A percentile compares a stretch with the other conserved stretches of the same genome.
These are phyloP conservation scores for Ischnus inquisitorius DNA, from an alignment of 2,888 invertebrate genomes.

Conservation along the genomic window DNA sequence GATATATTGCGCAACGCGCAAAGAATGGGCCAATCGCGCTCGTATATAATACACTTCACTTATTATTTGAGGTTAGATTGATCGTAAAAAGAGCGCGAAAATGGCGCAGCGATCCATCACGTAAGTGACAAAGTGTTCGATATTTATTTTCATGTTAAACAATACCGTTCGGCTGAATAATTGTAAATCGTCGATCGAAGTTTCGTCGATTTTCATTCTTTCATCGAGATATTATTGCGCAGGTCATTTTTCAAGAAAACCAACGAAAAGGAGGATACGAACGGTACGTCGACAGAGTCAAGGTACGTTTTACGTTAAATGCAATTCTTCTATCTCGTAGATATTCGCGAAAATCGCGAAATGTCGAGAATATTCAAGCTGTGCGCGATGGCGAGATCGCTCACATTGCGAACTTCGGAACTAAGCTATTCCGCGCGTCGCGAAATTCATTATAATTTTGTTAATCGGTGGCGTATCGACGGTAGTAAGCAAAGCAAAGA, in stretches of 20 bases:
- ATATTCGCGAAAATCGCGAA: background rate
- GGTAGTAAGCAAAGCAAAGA: slow-evolving; percentile 66
- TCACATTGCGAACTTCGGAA: slow-evolving; percentile 49
- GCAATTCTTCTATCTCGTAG: slow-evolving; percentile 24
- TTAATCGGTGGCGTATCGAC: slow-evolving; percentile 74
- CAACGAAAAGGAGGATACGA: slow-evolving; percentile 72
- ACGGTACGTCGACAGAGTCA: slow-evolving; percentile 64
- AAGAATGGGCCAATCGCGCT: no score
- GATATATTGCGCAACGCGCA: no score
- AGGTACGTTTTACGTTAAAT: slow-evolving; percentile 76
- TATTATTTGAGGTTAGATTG: slow-evolving; percentile 58
- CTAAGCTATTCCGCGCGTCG: slow-evolving; percentile 35
- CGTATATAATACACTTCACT: no score
- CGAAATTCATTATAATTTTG: slow-evolving; percentile 64
- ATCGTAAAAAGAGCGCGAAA: slow-evolving; percentile 73
- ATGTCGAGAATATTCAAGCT: slow-evolving; percentile 70
- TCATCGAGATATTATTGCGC: slow-evolving; percentile 53
- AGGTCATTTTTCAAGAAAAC: slow-evolving; percentile 85
- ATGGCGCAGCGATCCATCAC: slow-evolving; percentile 81
- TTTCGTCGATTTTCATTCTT: slow-evolving; percentile 7
- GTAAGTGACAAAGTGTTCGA: slow-evolving; percentile 71
- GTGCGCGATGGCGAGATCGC: slow-evolving; percentile 42
- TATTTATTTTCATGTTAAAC: slow-evolving; percentile 33
- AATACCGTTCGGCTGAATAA: slow-evolving; percentile 15
- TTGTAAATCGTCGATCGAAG: background rate